Conservation (phyloP, 2,113 vertebrate genomes). For the Felis chaus region DNA sequence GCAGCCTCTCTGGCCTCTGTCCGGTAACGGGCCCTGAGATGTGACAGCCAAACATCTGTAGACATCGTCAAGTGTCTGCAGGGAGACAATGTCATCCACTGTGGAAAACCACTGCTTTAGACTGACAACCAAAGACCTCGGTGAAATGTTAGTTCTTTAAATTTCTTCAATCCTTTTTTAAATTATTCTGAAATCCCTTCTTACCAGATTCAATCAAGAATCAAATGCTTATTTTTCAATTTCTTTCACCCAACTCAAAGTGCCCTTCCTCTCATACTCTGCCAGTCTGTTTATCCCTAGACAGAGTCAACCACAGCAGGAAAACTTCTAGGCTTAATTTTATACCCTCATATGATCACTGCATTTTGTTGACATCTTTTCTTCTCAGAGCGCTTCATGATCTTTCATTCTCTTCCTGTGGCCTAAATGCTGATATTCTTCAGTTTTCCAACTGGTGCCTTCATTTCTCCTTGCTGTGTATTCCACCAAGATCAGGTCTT, state of each 20-base stretch:
- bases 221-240: neutral
- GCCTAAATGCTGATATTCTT: neutral
- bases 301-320: too few relatives aligned
- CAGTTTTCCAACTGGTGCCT: neutral
- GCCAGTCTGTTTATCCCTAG: neutral
- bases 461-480: neutral
- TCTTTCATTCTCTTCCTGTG: neutral
- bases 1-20: neutral
- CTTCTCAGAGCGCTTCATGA: neutral
- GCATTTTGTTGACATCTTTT: neutral
- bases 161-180: neutral
- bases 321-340: neutral
- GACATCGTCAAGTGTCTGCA: neutral
- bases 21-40: neutral
- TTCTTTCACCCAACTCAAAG: neutral
- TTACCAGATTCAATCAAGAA: neutral
- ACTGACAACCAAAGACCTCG: neutral
- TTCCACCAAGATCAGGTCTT: neutral
- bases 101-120: neutral
- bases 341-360: neutral
- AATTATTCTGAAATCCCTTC: constrained; percentile 4
- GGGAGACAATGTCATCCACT: neutral
- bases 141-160: neutral
- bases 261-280: neutral
- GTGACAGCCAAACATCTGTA: neutral